Evolutionary conservation across 2,113 vertebrate genomes (phyloP).

Genomic region (Rhombomys opimus): DNA sequence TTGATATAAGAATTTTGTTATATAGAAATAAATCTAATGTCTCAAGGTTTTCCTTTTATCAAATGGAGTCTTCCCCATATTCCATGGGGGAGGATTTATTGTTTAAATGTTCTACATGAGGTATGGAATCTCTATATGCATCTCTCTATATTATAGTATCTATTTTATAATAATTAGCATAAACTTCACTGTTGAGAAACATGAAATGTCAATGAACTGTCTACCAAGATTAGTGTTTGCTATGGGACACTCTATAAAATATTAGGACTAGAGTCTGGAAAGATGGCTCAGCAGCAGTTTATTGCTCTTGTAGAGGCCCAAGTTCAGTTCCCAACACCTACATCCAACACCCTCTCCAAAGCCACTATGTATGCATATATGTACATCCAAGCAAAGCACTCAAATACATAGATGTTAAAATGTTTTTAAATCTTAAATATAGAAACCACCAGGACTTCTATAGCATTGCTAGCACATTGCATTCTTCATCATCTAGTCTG

Average conservation of each 20-base stretch:
- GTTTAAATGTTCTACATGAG: neutral
- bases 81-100: neutral
- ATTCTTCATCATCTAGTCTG: neutral
- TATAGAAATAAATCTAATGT: neutral
- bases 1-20: neutral
- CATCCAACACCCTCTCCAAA: neutral
- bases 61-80: neutral
- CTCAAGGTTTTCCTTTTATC: neutral
- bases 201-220: neutral
- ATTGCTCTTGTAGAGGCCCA: neutral
- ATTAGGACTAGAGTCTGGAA: neutral
- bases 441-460: neutral
- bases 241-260: neutral
- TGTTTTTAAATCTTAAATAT: neutral
- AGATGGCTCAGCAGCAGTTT: neutral
- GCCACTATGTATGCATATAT: neutral
- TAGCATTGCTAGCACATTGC: neutral
- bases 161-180: conserved; percentile 42
- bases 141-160: neutral
- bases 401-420: neutral
- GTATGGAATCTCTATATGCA: neutral
- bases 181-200: conserved; percentile 12
- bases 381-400: neutral
- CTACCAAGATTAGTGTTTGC: neutral
- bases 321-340: neutral